Conservation (phyloP, 2,888 invertebrate species). For the Zygaena filipendulae region DNA sequence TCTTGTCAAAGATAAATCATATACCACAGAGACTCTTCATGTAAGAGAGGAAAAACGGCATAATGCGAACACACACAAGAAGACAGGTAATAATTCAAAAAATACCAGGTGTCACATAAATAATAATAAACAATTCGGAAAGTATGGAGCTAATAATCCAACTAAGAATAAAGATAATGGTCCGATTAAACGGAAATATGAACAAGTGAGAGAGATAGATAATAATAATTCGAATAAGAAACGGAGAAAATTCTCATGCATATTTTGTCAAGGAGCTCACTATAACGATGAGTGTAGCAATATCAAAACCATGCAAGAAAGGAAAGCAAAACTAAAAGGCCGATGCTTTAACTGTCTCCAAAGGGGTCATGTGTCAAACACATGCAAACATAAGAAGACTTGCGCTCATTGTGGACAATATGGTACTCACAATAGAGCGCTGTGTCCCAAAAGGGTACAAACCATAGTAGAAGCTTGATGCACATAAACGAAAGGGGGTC, state of each 20-base stretch:
- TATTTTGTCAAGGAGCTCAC: constrained; percentile 7
- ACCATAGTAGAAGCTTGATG: too few species aligned
- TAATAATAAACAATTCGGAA: too few species aligned
- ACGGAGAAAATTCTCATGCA: constrained; percentile 5
- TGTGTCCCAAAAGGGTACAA: constrained; percentile 5
- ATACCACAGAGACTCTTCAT: constrained; percentile 7
- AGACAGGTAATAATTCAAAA: too few species aligned
- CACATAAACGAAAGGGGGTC: too few species aligned
- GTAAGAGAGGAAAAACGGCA: too few species aligned
- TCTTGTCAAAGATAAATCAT: too few species aligned
- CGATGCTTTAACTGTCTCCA: too few species aligned
- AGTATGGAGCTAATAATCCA: too few species aligned
- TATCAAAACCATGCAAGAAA: constrained; percentile 1
- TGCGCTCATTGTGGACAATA: constrained; percentile 6
- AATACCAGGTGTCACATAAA: too few species aligned
- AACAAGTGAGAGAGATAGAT: not conserved
- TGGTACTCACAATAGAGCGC: constrained; percentile 5
- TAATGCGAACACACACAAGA: too few species aligned
- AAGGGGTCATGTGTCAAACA: constrained; percentile 2
- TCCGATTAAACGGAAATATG: too few species aligned
- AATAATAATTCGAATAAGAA: not conserved
- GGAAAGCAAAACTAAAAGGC: constrained; percentile 6
- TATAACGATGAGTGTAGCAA: constrained; percentile 7
- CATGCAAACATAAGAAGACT: constrained; percentile 3
- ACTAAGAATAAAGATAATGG: too few species aligned